These are phyloP conservation scores for Chlamydotis undulata DNA, from an alignment of 2,113 vertebrate species.

Conservation along the genomic window DNA sequence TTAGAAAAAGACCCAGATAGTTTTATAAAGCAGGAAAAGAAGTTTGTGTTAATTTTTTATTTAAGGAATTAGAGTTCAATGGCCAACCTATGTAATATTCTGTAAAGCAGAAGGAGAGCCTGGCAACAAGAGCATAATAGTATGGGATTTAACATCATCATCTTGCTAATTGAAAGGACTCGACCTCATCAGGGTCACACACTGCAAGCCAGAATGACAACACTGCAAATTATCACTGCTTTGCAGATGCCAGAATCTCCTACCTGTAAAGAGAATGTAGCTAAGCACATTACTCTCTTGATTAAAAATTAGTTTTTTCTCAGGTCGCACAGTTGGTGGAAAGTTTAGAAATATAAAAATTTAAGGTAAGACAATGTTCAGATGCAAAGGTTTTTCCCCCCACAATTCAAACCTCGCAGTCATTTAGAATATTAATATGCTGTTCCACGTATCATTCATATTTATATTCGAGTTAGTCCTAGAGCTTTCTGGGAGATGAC, in stretches of 20 bases:
- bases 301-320: not conserved
- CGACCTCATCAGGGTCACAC: not conserved
- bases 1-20: not conserved
- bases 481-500: not conserved
- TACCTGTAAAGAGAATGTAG: not conserved
- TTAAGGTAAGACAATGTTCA: not conserved
- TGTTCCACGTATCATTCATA: not conserved
- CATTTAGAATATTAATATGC: not conserved
- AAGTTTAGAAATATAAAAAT: not conserved
- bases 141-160: not conserved
- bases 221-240: not conserved
- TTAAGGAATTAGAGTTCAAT: not conserved
- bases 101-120: not conserved
- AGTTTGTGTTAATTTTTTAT: not conserved
- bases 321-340: not conserved
- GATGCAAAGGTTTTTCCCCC: not conserved
- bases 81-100: not conserved
- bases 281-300: not conserved
- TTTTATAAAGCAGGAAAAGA: not conserved
- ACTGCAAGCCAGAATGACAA: not conserved
- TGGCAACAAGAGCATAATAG: not conserved
- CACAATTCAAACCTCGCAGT: not conserved
- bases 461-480: not conserved
- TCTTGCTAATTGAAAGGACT: constrained; percentile 16
- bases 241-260: not conserved